Base-by-base conservation (phyloP, 2,888 invertebrate genomes). In the Aproaerema taeniolella region DNA sequence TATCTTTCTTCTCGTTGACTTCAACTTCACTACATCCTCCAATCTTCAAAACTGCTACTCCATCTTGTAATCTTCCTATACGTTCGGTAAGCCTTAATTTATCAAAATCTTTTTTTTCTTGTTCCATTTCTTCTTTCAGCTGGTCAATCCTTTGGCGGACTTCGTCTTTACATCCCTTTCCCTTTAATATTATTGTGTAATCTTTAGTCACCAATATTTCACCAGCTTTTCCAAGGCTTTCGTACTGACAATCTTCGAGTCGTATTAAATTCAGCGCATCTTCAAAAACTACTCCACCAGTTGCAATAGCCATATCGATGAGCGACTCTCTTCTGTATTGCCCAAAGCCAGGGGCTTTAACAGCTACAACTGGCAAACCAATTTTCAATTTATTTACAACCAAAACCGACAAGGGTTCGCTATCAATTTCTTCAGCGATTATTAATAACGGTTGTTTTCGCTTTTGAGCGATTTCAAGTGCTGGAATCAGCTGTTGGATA, bases 331-430 rank as follows among this genome's bases (percentile, higher is more conserved):
- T 97, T 44, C 97, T 90, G 66, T 96, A 95, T 61, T 98, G 97
- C 39, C 97, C 98, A 77, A 97, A 98, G 7, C 97, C 97, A 41
- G 98, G 98, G 3, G 97, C 96, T 70, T 98, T 98, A 0, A 98
- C 95, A 26, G 97, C 98, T 45, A 92, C 95, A 3, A 98, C 94
- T 78, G 96, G 96, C 15, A 98, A 89, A 1, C 96, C 96, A 54
- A 95, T 94, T 81, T 96, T 96, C 42, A 96, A 75, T 67, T 81
- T 85, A 72, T 98, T 98, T 8, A 98, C 91, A 16, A 98, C 96
- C 38, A 98, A 88, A 1, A 97, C 94, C 46, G 95, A 95, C 38
- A 98, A 80, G 20, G 97, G 97, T 78, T 98, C 98, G 10, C 95
- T 95, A 67, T 98, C 97, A 45, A 96, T 90, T 72, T 98, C 98